phyloP scores from a whole-genome alignment of 1,140 invertebrate species.

The Zaprionus tsacasi region DNA sequence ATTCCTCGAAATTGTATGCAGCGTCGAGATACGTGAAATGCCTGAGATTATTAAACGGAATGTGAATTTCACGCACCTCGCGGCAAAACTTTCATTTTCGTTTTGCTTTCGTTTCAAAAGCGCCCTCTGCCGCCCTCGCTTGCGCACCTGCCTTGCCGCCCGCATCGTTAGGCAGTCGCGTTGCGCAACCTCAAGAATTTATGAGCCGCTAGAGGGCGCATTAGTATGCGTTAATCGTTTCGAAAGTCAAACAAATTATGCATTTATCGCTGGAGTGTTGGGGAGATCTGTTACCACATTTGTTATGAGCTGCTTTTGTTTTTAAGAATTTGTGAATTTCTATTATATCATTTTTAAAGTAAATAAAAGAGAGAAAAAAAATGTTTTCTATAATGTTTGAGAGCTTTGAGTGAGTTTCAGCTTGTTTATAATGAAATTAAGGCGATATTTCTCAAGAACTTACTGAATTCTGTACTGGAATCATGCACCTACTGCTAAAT shows the following conservation, averaged over 20 bases:
- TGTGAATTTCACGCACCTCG: constrained; percentile 73
- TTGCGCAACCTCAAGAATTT: constrained; percentile 77
- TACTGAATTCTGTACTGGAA: no score
- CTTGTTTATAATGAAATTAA: no score
- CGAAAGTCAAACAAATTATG: constrained; percentile 29
- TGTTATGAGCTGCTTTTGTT: not conserved
- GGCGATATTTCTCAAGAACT: no score
- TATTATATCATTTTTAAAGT: not conserved
- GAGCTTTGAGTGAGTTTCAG: no score
- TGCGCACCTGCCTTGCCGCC: constrained; percentile 28
- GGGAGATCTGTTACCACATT: not conserved
- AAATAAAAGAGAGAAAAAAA: no score
- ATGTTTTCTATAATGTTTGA: no score
- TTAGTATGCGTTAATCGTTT: constrained; percentile 35
- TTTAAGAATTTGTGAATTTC: not conserved
- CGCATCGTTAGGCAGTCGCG: constrained; percentile 43
- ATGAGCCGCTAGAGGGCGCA: constrained; percentile 39
- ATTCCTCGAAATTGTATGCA: constrained; percentile 75
- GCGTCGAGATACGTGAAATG: constrained; percentile 63
- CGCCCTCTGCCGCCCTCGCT: not conserved
- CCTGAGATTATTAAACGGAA: constrained; percentile 78
- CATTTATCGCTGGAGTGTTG: not conserved
- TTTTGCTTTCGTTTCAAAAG: constrained; percentile 72
- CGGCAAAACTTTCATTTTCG: constrained; percentile 67
- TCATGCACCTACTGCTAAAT: not conserved